phyloP scores from a whole-genome alignment of 2,888 invertebrate genomes.

The Gymnoscelis rufifasciata region DNA sequence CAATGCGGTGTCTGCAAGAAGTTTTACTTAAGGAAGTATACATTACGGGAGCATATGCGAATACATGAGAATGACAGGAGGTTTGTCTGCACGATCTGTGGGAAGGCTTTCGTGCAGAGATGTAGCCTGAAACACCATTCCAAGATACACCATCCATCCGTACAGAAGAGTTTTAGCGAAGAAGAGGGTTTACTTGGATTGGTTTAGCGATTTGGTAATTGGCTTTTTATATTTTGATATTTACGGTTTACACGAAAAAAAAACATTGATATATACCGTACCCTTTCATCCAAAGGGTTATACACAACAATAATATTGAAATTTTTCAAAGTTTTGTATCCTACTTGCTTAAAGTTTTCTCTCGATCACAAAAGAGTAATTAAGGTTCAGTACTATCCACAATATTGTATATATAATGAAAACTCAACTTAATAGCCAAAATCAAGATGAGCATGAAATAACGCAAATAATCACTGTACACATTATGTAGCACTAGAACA shows the following conservation, averaged over 20 bases:
- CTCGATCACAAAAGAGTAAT: too few species aligned
- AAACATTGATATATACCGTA: background rate
- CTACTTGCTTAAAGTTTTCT: too few species aligned
- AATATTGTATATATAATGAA: too few species aligned
- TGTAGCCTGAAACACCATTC: conserved; percentile 63
- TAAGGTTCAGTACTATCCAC: too few species aligned
- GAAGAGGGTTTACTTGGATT: too few species aligned
- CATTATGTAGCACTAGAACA: background rate
- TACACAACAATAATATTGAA: too few species aligned
- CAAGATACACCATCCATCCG: conserved; percentile 56
- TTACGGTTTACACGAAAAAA: background rate
- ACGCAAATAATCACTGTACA: background rate
- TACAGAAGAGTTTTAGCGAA: conserved; percentile 22
- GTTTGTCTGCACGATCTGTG: conserved; percentile 59
- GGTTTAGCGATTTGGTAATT: background rate
- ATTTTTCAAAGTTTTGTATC: too few species aligned
- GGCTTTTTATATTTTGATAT: background rate
- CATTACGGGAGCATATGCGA: conserved; percentile 64
- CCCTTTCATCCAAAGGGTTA: too few species aligned
- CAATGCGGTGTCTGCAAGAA: conserved; percentile 73
- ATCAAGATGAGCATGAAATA: background rate
- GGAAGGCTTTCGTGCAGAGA: conserved; percentile 60
- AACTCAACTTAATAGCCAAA: too few species aligned
- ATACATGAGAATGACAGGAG: conserved; percentile 64
- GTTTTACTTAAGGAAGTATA: conserved; percentile 67